Base-by-base conservation (phyloP, 2,888 invertebrate species). In the Drosophila meridionalis region DNA sequence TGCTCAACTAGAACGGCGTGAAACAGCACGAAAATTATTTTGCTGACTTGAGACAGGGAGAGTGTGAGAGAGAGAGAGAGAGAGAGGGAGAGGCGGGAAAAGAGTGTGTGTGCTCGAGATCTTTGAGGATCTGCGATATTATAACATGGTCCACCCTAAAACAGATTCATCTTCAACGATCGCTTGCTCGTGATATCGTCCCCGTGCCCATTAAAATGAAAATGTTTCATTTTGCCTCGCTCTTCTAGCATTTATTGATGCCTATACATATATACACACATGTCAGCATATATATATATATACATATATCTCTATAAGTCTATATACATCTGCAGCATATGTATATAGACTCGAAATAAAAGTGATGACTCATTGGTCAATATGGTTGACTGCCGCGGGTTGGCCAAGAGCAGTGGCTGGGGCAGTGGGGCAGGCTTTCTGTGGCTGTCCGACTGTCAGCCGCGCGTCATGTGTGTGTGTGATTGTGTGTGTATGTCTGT, bases 341-440 rank as follows among this genome's bases (percentile, higher is more conserved):
- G 67, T 80, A 74, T 69, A 87, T 59, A 75, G 75, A 90, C 80
- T 90, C 90, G 86, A 90, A 90, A 90, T 83, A 89, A 89, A 89
- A 89, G 89, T 84, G 88, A 90, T 87, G 87, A 87, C 82, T 87
- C 87, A 87, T 72, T 67, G 69, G 57, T 63, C 63, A 60, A 59
- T 70, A 62, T 38, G 53, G 52, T 62, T 56, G 56, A 58, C 28
- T 48, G 48, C 12, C 47, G 48, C 47, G 45, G 26, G 45, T 11
- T 26, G 53, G 48, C 26, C 50, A 50, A 60, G 40, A 50, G 50
- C 60, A 53, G 30, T 26, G 53, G 28, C 42, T 61, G 50, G 38
- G 62, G 59, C 12, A 38, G 47, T 30, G 34, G 63, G 48, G 43
- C n/a, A 20, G 28, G 66, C 57, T 6, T 38, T 38, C 28, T 40